phyloP scores from a whole-genome alignment of 2,888 invertebrate genomes.

The Uropetala carovei region DNA sequence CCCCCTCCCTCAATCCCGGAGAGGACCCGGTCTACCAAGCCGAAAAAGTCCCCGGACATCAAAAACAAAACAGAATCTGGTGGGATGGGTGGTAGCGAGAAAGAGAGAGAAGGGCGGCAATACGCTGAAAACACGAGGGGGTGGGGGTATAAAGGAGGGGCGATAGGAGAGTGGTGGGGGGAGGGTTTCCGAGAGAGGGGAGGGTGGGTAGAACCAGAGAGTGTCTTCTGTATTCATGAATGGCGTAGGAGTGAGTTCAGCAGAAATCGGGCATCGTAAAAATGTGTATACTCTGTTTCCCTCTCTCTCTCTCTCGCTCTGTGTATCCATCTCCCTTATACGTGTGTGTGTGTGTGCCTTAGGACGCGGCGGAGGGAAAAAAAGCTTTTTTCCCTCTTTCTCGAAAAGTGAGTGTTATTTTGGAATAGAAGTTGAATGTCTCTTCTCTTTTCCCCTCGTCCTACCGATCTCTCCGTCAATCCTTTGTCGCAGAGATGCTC shows the following conservation, averaged over 20 bases:
- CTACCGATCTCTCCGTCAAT: conserved; percentile 21
- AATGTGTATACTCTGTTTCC: conserved; percentile 37
- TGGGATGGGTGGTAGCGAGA: background rate
- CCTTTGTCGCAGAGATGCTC: background rate
- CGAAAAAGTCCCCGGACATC: background rate
- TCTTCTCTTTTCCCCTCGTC: background rate
- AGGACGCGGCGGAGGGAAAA: background rate
- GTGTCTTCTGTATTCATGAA: conserved; percentile 59
- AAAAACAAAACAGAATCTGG: background rate
- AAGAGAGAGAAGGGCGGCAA: background rate
- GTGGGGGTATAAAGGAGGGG: background rate
- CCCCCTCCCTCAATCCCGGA: background rate
- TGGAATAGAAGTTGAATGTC: background rate
- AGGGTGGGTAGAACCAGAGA: background rate
- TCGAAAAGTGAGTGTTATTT: conserved; percentile 32
- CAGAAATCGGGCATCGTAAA: conserved; percentile 58
- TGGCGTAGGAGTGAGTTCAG: conserved; percentile 54
- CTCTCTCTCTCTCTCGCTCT: background rate
- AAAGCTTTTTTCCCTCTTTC: background rate
- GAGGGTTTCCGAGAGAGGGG: background rate
- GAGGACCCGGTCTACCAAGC: background rate
- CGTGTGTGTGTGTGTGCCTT: background rate
- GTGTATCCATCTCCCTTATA: background rate
- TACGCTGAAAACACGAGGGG: background rate
- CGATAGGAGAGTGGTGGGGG: background rate